Conservation (phyloP, 2,113 vertebrate species). For the Rhipidura dahli region DNA sequence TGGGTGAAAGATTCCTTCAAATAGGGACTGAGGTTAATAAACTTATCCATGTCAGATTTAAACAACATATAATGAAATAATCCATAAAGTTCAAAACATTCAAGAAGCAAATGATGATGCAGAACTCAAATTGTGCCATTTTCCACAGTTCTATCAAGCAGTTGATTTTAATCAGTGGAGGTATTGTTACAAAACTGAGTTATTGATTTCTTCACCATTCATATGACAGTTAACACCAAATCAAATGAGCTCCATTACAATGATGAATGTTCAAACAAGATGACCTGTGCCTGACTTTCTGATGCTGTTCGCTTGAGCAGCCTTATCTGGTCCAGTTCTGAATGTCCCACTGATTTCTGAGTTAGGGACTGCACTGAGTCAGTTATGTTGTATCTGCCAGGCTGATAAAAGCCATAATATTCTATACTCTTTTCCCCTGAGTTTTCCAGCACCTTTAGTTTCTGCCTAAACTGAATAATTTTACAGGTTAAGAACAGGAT, state of each 20-base stretch:
- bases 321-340: conserved; percentile 68
- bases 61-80: not conserved
- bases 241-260: conserved; percentile 45
- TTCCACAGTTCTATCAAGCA: not conserved
- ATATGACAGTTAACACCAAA: not conserved
- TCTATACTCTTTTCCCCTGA: conserved; percentile 76
- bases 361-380: conserved; percentile 54
- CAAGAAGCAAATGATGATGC: not conserved
- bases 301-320: conserved; percentile 70
- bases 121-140: not conserved
- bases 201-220: not conserved
- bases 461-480: conserved; percentile 73
- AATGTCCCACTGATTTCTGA: conserved; percentile 39
- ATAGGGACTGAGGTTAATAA: not conserved
- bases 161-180: not conserved
- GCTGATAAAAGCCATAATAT: conserved; percentile 82
- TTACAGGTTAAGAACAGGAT: conserved; percentile 76
- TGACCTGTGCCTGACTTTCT: conserved; percentile 78
- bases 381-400: conserved; percentile 70
- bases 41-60: not conserved
- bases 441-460: conserved; percentile 65
- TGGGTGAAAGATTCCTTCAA: not conserved
- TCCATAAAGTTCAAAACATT: not conserved
- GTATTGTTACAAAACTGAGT: not conserved
- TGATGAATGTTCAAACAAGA: conserved; percentile 81